These are phyloP conservation scores for Phodopus roborovskii DNA, from an alignment of 2,113 vertebrate species.

Conservation along the genomic window DNA sequence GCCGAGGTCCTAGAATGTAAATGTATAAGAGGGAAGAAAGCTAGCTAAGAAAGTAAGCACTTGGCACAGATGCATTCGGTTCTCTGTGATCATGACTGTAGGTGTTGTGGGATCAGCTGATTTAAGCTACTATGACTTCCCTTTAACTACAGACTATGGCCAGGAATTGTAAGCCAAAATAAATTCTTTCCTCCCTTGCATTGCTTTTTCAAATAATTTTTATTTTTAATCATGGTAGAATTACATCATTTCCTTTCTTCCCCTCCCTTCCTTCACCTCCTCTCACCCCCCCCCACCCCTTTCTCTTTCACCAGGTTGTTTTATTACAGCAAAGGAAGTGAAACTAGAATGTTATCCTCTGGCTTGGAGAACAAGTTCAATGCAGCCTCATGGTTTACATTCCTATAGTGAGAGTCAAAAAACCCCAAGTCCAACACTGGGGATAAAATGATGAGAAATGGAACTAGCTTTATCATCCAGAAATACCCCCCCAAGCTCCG, in stretches of 20 bases:
- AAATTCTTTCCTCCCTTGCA: neutral
- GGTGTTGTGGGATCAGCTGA: no score
- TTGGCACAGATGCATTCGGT: no score
- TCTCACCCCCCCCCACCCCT: neutral
- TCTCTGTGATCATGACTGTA: neutral
- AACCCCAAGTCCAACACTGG: slow-evolving; percentile 29
- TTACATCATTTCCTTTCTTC: no score
- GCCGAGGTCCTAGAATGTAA: neutral
- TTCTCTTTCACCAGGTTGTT: neutral
- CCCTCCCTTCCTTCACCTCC: neutral
- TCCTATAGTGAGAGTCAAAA: slow-evolving; percentile 46
- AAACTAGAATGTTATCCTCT: neutral
- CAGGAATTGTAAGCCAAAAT: neutral
- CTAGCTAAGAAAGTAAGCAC: neutral
- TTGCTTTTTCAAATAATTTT: neutral
- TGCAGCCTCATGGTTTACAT: slow-evolving; percentile 31
- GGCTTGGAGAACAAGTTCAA: slow-evolving; percentile 20
- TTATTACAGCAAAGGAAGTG: neutral
- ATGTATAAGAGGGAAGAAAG: neutral
- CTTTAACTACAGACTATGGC: neutral
- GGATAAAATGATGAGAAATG: slow-evolving; percentile 75
- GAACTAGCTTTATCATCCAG: slow-evolving; percentile 76
- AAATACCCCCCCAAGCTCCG: slow-evolving; percentile 69
- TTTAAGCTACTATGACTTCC: neutral
- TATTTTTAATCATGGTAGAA: neutral